phyloP scores from a whole-genome alignment of 1,140 invertebrate species.

The Sipha flava region DNA sequence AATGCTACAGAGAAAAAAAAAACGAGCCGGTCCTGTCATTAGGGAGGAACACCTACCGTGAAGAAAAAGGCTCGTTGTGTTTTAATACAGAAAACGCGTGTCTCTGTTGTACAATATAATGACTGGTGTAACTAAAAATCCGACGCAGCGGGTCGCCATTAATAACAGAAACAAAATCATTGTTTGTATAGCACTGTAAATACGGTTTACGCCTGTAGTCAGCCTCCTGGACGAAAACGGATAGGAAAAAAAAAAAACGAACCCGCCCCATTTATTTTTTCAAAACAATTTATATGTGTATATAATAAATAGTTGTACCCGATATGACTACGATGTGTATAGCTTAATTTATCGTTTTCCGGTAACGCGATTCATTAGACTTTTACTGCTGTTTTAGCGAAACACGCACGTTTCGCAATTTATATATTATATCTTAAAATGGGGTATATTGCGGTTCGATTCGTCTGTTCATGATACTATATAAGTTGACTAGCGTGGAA shows the following conservation, averaged over 20 bases:
- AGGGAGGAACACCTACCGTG: slow-evolving; percentile 15
- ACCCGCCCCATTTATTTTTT: background rate
- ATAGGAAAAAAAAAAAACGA: background rate
- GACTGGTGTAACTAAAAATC: slow-evolving; percentile 29
- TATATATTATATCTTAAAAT: too few species aligned
- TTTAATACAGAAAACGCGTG: background rate
- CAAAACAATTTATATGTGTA: background rate
- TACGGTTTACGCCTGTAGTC: background rate
- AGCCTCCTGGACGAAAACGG: background rate
- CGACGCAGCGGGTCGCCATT: slow-evolving; percentile 22
- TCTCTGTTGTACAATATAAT: slow-evolving; percentile 12
- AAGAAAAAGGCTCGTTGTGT: background rate
- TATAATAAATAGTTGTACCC: too few species aligned
- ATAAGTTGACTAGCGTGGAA: too few species aligned
- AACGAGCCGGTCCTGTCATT: slow-evolving; percentile 1
- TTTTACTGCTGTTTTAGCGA: background rate
- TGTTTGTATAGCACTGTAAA: slow-evolving; percentile 8
- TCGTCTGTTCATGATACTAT: too few species aligned
- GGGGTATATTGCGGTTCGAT: too few species aligned
- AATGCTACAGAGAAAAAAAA: background rate
- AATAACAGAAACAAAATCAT: slow-evolving; percentile 27
- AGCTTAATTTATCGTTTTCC: background rate
- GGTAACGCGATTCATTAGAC: background rate
- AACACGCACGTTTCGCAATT: too few species aligned
- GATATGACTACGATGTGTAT: background rate